phyloP scores from a whole-genome alignment of 2,797 vertebrate species.

The Lateolabrax maculatus region DNA sequence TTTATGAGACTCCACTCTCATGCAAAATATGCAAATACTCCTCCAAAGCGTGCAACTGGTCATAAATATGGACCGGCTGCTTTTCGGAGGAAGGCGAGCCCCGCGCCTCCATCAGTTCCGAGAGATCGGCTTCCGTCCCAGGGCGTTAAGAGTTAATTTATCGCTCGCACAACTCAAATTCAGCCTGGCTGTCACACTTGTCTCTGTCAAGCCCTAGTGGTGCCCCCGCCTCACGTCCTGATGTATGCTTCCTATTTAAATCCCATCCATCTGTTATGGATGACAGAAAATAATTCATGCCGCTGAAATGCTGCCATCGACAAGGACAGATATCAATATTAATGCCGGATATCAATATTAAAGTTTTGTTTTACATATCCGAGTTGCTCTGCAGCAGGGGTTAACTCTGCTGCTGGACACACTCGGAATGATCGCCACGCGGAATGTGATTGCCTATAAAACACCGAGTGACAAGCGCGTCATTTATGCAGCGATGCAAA shows the following conservation, averaged over 20 bases:
- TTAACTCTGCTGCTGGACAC: conserved; percentile 23
- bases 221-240: conserved; percentile 47
- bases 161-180: conserved; percentile 54
- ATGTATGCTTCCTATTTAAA: conserved; percentile 78
- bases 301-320: conserved; percentile 61
- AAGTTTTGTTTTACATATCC: conserved; percentile 34
- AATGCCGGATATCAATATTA: conserved; percentile 52
- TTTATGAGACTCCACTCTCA: conserved; percentile 61
- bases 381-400: conserved; percentile 17
- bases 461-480: neutral
- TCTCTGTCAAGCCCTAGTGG: conserved; percentile 64
- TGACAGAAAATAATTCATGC: conserved; percentile 75
- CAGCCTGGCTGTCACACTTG: conserved; percentile 64
- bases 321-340: conserved; percentile 66
- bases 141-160: conserved; percentile 76
- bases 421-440: neutral
- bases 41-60: conserved; percentile 40
- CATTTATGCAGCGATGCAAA: conserved; percentile 24
- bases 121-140: conserved; percentile 41
- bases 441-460: conserved; percentile 8
- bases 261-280: conserved; percentile 71
- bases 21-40: conserved; percentile 59
- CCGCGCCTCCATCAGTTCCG: conserved; percentile 29
- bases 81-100: conserved; percentile 22
- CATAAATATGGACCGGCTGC: conserved; percentile 67